phyloP scores from a whole-genome alignment of 2,113 vertebrate species.

The Prietella phreatophila region DNA sequence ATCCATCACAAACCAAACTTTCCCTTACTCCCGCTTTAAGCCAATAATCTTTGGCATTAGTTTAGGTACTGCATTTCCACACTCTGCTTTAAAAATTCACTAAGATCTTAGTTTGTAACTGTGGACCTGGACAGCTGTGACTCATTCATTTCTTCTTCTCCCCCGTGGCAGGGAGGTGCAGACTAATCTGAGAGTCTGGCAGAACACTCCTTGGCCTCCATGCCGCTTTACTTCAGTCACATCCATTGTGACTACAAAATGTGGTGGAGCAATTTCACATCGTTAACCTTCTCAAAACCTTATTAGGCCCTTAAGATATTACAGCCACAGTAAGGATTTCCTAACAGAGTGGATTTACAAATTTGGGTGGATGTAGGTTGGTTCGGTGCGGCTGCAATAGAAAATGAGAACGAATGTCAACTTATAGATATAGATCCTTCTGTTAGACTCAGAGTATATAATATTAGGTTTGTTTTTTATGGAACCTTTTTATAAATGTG shows the following conservation, averaged over 20 bases:
- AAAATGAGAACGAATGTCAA: slow-evolving; percentile 13
- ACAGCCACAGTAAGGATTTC: slow-evolving; percentile 36
- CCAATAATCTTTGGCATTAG: slow-evolving; percentile 5
- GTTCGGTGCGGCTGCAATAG: not conserved
- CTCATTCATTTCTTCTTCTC: slow-evolving; percentile 37
- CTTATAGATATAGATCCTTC: not conserved
- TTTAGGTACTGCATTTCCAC: not conserved
- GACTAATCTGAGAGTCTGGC: slow-evolving; percentile 49
- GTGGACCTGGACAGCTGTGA: slow-evolving; percentile 21
- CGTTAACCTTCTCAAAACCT: slow-evolving; percentile 45
- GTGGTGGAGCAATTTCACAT: slow-evolving; percentile 45
- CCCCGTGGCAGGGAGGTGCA: slow-evolving; percentile 42
- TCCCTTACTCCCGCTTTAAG: not conserved
- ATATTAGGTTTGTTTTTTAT: not conserved
- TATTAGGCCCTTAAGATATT: slow-evolving; percentile 41
- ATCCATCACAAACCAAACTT: slow-evolving; percentile 9
- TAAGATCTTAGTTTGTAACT: slow-evolving; percentile 31
- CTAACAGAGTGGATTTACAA: slow-evolving; percentile 25
- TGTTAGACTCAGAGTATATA: not conserved
- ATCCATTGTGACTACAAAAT: slow-evolving; percentile 43
- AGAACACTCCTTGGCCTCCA: slow-evolving; percentile 57
- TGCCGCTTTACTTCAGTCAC: slow-evolving; percentile 15
- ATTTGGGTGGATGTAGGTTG: slow-evolving; percentile 21
- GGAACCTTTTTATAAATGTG: not conserved
- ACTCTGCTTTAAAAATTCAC: not conserved